These are phyloP conservation scores for Prolemur simus DNA, from an alignment of 2,113 vertebrate species.

Conservation along the genomic window DNA sequence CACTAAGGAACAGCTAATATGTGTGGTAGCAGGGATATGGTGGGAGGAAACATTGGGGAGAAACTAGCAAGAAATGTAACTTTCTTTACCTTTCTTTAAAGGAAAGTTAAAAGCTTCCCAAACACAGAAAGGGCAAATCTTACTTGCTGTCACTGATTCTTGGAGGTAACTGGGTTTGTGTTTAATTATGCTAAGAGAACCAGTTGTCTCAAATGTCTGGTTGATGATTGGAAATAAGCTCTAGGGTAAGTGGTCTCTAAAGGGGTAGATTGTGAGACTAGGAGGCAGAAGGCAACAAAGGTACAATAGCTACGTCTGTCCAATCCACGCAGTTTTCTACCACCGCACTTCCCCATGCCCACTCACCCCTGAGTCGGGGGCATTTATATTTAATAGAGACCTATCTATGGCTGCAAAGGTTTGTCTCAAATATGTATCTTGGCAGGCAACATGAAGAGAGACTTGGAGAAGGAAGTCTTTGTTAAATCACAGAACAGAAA, in stretches of 20 bases:
- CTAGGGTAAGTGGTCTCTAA: not conserved
- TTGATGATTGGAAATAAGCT: not conserved
- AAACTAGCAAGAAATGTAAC: not conserved
- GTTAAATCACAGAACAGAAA: not conserved
- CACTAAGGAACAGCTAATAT: not conserved
- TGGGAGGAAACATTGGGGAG: not conserved
- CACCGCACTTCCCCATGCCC: not conserved
- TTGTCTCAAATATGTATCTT: not conserved
- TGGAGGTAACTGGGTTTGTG: not conserved
- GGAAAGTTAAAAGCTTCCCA: not conserved
- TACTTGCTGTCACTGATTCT: not conserved
- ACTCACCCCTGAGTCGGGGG: not conserved
- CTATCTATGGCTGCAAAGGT: not conserved
- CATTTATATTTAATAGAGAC: not conserved
- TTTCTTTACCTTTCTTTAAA: not conserved
- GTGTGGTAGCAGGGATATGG: not conserved
- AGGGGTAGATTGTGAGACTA: not conserved
- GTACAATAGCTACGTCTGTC: not conserved
- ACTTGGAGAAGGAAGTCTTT: not conserved
- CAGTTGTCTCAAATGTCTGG: not conserved
- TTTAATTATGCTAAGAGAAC: not conserved
- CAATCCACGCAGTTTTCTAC: not conserved
- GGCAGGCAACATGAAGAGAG: not conserved
- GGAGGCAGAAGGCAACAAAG: not conserved
- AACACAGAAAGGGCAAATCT: not conserved